A percentile compares a stretch with the other conserved stretches of the same genome.
Evolutionary conservation across 2,113 vertebrate genomes (phyloP).

Genomic region (Gobius niger): DNA sequence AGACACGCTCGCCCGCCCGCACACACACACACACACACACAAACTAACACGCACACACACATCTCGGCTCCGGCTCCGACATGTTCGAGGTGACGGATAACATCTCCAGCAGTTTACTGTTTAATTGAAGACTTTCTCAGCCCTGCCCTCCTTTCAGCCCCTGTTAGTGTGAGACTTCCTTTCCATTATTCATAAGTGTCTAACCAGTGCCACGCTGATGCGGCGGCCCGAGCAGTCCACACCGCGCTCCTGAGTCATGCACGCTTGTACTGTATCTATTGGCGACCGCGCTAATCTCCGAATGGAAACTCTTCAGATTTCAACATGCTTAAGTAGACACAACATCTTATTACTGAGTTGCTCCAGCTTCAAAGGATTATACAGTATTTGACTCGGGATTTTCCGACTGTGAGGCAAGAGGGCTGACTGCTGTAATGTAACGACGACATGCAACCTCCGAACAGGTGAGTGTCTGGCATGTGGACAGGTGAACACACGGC

Average conservation of each 20-base stretch:
- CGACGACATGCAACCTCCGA: too few relatives aligned
- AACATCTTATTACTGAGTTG: too few relatives aligned
- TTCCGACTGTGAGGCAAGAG: too few relatives aligned
- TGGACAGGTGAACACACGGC: too few relatives aligned
- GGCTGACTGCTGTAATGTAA: too few relatives aligned
- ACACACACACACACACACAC: not conserved
- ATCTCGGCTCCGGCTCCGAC: slow-evolving; percentile 15
- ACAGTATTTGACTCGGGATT: too few relatives aligned
- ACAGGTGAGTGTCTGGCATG: too few relatives aligned
- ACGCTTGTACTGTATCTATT: not conserved
- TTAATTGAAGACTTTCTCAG: slow-evolving; percentile 3
- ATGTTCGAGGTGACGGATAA: slow-evolving; percentile 15
- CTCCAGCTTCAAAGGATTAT: too few relatives aligned
- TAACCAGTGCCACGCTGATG: not conserved
- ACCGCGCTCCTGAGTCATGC: not conserved
- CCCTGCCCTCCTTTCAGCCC: not conserved
- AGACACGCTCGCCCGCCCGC: not conserved
- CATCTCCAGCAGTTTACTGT: not conserved
- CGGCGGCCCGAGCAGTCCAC: not conserved
- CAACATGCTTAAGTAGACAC: not conserved
- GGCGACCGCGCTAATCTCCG: not conserved
- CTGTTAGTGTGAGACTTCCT: not conserved
- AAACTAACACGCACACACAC: not conserved
- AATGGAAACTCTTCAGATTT: not conserved
- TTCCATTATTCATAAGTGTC: slow-evolving; percentile 2